phyloP scores from a whole-genome alignment of 2,113 vertebrate species.

The Camelus bactrianus region DNA sequence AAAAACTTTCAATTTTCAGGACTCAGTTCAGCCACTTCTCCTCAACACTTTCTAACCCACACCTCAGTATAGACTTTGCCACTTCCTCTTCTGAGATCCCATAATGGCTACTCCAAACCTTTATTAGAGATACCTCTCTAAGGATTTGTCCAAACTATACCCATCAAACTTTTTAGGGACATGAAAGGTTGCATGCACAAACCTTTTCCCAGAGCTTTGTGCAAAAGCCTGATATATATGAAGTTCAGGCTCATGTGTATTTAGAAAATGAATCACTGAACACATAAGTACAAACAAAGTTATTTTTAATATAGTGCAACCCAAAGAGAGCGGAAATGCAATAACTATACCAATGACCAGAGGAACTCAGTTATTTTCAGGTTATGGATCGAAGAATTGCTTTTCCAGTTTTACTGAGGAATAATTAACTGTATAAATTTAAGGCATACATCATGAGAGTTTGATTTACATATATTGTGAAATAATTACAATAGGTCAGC shows the following conservation, averaged over 20 bases:
- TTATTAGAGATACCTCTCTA: not conserved
- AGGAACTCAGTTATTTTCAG: not conserved
- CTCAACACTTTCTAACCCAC: not conserved
- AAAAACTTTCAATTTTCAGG: not conserved
- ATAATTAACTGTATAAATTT: not conserved
- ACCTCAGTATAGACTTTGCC: not conserved
- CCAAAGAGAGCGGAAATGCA: not conserved
- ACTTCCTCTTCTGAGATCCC: not conserved
- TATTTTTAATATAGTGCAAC: not conserved
- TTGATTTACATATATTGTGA: not conserved
- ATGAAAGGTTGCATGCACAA: not conserved
- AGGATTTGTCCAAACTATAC: not conserved
- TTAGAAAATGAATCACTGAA: not conserved
- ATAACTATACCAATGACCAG: not conserved
- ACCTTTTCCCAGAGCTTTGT: not conserved
- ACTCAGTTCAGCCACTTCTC: not conserved
- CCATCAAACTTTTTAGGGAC: not conserved
- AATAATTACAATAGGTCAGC: not conserved
- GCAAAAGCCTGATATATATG: not conserved
- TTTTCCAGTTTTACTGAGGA: not conserved
- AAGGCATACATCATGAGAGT: not conserved
- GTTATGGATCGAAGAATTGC: not conserved
- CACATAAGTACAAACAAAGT: not conserved
- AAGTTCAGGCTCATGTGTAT: not conserved
- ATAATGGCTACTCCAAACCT: not conserved